phyloP scores from a whole-genome alignment of 1,140 invertebrate genomes.

The Hyles vespertilio region DNA sequence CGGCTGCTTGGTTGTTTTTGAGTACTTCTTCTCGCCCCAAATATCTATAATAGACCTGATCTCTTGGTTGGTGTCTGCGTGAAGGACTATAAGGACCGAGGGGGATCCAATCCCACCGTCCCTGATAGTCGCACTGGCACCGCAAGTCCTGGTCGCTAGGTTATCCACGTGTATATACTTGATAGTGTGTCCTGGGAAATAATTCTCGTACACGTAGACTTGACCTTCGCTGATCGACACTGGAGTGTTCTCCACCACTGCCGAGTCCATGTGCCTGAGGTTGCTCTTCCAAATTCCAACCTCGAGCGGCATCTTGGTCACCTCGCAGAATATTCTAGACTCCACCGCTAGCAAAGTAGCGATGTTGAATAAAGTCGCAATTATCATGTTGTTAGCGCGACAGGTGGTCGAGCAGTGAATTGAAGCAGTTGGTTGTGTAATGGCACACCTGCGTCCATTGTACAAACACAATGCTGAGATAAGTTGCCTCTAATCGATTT shows the following conservation, averaged over 20 bases:
- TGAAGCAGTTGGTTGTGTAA: neutral
- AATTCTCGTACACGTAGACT: conserved; percentile 59
- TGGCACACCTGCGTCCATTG: conserved; percentile 7
- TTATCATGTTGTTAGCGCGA: conserved; percentile 6
- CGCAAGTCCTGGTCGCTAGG: conserved; percentile 49
- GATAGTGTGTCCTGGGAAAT: conserved; percentile 48
- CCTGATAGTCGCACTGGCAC: conserved; percentile 44
- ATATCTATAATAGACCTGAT: conserved; percentile 58
- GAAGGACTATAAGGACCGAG: conserved; percentile 44
- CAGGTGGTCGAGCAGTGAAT: neutral
- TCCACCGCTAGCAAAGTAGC: conserved; percentile 1
- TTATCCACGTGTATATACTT: conserved; percentile 60
- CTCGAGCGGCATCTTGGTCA: conserved; percentile 47
- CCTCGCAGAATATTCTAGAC: conserved; percentile 35
- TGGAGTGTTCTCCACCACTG: conserved; percentile 49
- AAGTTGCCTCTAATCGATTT: too few relatives aligned
- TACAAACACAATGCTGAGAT: conserved; percentile 1
- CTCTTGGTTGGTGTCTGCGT: conserved; percentile 45
- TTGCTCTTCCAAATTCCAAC: conserved; percentile 42
- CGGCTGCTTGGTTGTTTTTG: conserved; percentile 7
- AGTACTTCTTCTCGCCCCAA: conserved; percentile 41
- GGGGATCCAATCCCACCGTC: conserved; percentile 43
- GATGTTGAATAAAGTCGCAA: conserved; percentile 17
- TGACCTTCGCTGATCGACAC: conserved; percentile 52
- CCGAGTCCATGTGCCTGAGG: conserved; percentile 49